Base-by-base conservation (phyloP, 2,888 invertebrate species). In the Drosophila monieri region DNA sequence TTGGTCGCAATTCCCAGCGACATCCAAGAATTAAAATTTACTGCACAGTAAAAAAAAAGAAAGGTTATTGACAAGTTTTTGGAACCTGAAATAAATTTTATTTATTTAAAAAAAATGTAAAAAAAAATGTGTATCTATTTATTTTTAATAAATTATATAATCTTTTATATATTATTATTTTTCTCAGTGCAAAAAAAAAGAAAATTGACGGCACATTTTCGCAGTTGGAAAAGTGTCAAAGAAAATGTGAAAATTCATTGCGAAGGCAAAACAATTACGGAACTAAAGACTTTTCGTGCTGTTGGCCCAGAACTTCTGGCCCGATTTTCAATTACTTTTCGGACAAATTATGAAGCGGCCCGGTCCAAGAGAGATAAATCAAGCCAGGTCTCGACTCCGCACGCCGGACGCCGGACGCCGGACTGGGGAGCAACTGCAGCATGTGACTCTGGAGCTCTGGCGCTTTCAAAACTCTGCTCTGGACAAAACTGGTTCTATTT, bases 401-500 rank as follows among this genome's bases (percentile, higher is more conserved):
- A n/a, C n/a, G n/a, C n/a, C n/a, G n/a, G n/a, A 6, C 23, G 2
- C 1, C 25, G 25, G 6, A 27, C 25, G 8, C 8, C 25, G 25
- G 41, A 67, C n/a, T n/a, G n/a, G n/a, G 18, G 18, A 18, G 85
- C 44, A 70, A 83, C 83, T 81, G 83, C 70, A 69, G 70, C 83
- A 79, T 74, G 57, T 73, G 77, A 74, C 69, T 74, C 56, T 56
- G 43, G 15, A 37, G 56, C 37, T 55, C 39, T 54, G 43, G 18
- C 18, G 43, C 43, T 23, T 59, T 59, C 39, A 47, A 65, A 54
- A 58, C 60, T 61, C 49, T 62, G 30, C 39, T 41, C 39, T 41
- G 39, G 39, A 41, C 15, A 46, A 68, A 68, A 68, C 68, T 68
- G 68, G 68, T 68, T 68, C 69, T 69, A 68, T 68, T 68, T 68